Evolutionary conservation across 2,888 invertebrate species (phyloP).

Genomic region (Parnassius mnemosyne): DNA sequence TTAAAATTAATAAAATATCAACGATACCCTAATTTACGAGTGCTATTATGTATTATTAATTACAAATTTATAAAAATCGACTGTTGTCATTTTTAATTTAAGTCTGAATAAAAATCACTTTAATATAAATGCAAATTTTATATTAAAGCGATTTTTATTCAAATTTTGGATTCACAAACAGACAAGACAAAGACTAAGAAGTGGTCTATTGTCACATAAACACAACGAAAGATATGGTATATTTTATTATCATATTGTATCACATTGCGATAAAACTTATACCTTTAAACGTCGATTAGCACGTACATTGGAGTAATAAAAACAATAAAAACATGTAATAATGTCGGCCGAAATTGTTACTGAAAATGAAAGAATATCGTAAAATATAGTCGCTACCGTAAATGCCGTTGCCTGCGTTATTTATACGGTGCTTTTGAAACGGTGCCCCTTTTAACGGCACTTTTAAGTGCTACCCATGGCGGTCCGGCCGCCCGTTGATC

Average conservation of each 20-base stretch:
- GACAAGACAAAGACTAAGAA: too few species aligned
- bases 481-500: conserved; percentile 46
- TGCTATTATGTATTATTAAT: too few species aligned
- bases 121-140: too few species aligned
- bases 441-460: conserved; percentile 71
- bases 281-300: conserved; percentile 1
- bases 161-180: too few species aligned
- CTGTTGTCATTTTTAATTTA: too few species aligned
- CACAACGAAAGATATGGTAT: too few species aligned
- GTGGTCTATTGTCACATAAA: too few species aligned
- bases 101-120: too few species aligned
- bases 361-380: conserved; percentile 63
- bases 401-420: conserved; percentile 67
- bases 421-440: conserved; percentile 72
- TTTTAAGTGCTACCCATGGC: conserved; percentile 70
- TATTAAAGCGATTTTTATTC: too few species aligned
- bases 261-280: not conserved
- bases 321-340: conserved; percentile 16
- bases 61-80: too few species aligned
- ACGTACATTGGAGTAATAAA: conserved; percentile 3
- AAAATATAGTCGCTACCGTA: conserved; percentile 66
- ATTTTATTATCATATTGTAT: not conserved
- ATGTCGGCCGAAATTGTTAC: conserved; percentile 30
- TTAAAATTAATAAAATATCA: too few species aligned
- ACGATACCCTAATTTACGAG: too few species aligned